Percentiles rank a stretch among this genome's conserved stretches.
Evolutionary conservation across 2,113 vertebrate species (phyloP).

Genomic region (Strix uralensis): DNA sequence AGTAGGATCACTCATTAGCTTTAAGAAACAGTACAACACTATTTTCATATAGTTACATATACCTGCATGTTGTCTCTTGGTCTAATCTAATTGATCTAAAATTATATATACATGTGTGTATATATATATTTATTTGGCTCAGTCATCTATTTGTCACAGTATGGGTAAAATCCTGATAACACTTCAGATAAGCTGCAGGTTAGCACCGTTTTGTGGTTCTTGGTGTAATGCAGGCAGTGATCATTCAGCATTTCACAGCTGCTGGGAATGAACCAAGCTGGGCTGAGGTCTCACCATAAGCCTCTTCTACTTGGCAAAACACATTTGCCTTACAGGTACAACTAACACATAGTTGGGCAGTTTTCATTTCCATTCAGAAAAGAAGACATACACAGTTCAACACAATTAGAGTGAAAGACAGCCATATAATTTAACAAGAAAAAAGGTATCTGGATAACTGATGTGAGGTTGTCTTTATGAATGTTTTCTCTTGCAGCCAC

Average conservation of each 20-base stretch:
- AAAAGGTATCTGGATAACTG: neutral
- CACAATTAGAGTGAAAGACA: neutral
- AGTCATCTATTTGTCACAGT: neutral
- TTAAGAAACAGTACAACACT: neutral
- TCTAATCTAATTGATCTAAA: neutral
- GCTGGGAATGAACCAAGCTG: neutral
- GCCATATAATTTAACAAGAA: neutral
- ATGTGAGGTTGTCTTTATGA: neutral
- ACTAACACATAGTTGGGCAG: neutral
- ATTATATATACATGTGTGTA: neutral
- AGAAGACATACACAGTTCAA: neutral
- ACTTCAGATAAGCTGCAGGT: neutral
- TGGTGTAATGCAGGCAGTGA: neutral
- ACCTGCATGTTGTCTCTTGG: neutral
- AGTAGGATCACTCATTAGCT: neutral
- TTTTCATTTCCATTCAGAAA: neutral
- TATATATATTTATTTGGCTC: neutral
- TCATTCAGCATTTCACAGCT: neutral
- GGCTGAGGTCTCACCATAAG: neutral
- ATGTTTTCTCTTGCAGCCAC: neutral
- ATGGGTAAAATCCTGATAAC: neutral
- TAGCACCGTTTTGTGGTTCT: neutral
- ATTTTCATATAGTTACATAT: neutral
- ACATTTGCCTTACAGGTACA: neutral
- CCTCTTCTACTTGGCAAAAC: neutral